A percentile compares a stretch with the other conserved stretches of the same genome.
Evolutionary conservation across 2,888 invertebrate genomes (phyloP).

Genomic region (Thelaira solivaga): DNA sequence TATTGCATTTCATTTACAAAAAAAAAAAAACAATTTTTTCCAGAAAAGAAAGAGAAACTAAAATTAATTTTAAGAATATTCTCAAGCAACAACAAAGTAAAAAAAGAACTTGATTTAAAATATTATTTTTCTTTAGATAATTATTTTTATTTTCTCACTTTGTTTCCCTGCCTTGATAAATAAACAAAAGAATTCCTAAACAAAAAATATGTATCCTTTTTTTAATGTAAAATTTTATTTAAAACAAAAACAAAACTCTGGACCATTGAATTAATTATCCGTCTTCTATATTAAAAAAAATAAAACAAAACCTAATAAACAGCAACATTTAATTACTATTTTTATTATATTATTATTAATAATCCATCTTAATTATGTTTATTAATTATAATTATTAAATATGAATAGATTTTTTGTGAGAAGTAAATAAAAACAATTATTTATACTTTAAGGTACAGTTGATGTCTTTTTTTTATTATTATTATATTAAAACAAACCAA

Average conservation of each 20-base stretch:
- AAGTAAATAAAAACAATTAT: slow-evolving; percentile 44
- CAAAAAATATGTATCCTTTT: not conserved
- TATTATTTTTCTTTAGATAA: not conserved
- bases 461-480: slow-evolving; percentile 63
- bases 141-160: slow-evolving; percentile 15
- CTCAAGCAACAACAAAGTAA: slow-evolving; percentile 21
- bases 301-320: too few relatives aligned
- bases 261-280: slow-evolving; percentile 52
- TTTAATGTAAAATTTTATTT: not conserved
- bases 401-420: slow-evolving; percentile 55
- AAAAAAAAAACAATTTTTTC: slow-evolving; percentile 36
- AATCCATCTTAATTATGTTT: slow-evolving; percentile 61
- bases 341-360: slow-evolving; percentile 53
- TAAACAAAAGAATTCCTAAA: slow-evolving; percentile 21
- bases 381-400: slow-evolving; percentile 60
- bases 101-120: slow-evolving; percentile 30
- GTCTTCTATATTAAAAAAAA: slow-evolving; percentile 52
- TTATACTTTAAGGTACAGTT: slow-evolving; percentile 66
- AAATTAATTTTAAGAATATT: slow-evolving; percentile 31
- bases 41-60: slow-evolving; percentile 32
- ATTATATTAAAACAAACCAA: slow-evolving; percentile 45
- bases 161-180: slow-evolving; percentile 3
- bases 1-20: slow-evolving; percentile 47
- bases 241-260: slow-evolving; percentile 27
- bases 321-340: slow-evolving; percentile 50